Evolutionary conservation across 2,797 vertebrate species (phyloP), one percentile per base, ranked within the genome.

Genomic region (Halcyon chelicuti): DNA sequence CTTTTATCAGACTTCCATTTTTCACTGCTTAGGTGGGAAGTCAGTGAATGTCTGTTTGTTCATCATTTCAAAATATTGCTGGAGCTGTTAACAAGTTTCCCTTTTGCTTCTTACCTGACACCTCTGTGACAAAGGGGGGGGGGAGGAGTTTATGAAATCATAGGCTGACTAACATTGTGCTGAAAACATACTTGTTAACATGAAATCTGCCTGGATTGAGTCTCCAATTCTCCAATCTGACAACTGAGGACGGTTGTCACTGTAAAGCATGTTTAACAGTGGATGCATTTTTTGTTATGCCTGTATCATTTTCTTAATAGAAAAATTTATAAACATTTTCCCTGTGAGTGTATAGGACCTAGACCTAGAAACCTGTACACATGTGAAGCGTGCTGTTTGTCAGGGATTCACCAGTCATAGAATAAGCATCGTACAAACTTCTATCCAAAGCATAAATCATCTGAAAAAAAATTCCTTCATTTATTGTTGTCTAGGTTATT

Each of bases 51-150:
- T 78, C n/a, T 75, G 29, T 54, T 77, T 52, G 16, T 65, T 87
- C 13, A 35, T 61, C 0, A 37, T 85, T 87, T 87, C 28, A 67
- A 47, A 87, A 60, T 66, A 82, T 52, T 92, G 8, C 28, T 66
- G 31, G 15, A 82, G 61, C 51, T 23, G 18, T 70, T 78, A 42
- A 22, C 67, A 14, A 55, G 15, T 76, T 79, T 89, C 9, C 28
- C 10, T 70, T 91, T 91, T 87, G 55, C 74, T 70, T 72, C 28
- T 88, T 72, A 18, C 12, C 15, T 52, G 22, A 52, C 3, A 22
- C 11, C 3, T 72, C 1, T 65, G 26, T 37, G 47, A 52, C 42
- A 51, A 85, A 29, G 12, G 3, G 3, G 1, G 0, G 3, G 4
- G 26, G 37, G 8, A 3, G 16, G 33, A 35, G 9, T 51, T 88